Base-by-base conservation (phyloP, 2,113 vertebrate species). In the Bagarius yarrelli region DNA sequence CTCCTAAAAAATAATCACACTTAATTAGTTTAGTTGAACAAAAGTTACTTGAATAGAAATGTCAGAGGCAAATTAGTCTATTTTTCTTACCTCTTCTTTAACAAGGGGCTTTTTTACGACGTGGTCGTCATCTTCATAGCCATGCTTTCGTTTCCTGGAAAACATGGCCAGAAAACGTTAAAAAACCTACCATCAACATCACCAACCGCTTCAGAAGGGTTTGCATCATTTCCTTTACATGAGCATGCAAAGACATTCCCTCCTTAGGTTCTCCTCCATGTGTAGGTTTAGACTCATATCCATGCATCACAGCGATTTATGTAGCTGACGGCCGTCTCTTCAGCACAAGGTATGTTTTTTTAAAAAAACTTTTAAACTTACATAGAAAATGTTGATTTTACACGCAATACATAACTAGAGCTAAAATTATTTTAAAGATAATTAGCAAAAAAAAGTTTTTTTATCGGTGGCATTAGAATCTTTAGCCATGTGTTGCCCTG, bases 71-170 rank as follows among this genome's bases (percentile, higher is more conserved):
- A 76, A 47, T 19, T n/a, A 53, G 36, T 59, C 19, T 47, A 47
- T 47, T 19, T 30, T 8, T 19, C 52, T 36, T 79, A 92, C 92
- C 89, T 92, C 96, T 73, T 98, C 96, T 64, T 82, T 73, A 34
- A 93, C 79, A 86, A 93, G 96, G 1, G 91, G 72, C 86, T 94
- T 96, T 89, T 98, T 99, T 16, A 92, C 76, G 0, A 96, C 85
- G 8, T 94, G 94, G 8, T 92, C 95, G 44, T 96, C 95, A 32
- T 97, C 96, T 90, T 99, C 96, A 82, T 94, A 96, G 59, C 96
- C 96, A 86, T 96, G 93, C 84, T 96, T 98, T 87, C 96, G 95
- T 93, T 95, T 97, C 85, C 97, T 98, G 89, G 69, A 25, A 86
- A 36, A 78, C 81, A 85, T 44, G n/a, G 50, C 52, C 27, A 61